These are phyloP conservation scores for Aythya fuligula DNA, from an alignment of 2,797 vertebrate genomes.

Conservation along the genomic window DNA sequence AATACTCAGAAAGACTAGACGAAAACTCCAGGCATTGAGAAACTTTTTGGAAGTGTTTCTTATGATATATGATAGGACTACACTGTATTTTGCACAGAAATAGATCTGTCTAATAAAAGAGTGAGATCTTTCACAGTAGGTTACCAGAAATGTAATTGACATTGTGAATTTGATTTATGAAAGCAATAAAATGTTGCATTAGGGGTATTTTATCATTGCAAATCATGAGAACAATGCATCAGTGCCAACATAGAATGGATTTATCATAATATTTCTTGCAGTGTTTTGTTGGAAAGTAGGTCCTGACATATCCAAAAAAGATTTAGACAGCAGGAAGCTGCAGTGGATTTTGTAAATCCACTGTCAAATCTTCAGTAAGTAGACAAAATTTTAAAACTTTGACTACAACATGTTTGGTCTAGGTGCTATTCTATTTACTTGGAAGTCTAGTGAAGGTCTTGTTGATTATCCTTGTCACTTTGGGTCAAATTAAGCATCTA, in stretches of 20 bases:
- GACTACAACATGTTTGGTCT: background rate
- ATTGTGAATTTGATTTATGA: constrained; percentile 8
- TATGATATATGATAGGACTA: background rate
- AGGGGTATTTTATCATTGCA: constrained; percentile 29
- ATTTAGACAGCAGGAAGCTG: background rate
- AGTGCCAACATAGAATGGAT: background rate
- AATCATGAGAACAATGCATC: constrained; percentile 13
- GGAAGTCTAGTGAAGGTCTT: background rate
- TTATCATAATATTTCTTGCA: background rate
- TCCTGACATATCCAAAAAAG: background rate
- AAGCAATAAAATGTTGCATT: constrained; percentile 23
- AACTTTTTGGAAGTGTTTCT: background rate
- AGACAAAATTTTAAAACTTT: background rate
- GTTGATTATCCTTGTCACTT: background rate
- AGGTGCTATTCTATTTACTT: background rate
- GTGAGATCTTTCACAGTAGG: background rate
- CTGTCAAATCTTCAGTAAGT: background rate
- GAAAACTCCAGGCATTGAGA: background rate
- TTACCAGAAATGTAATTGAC: background rate
- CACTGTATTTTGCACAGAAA: background rate
- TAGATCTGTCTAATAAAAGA: background rate
- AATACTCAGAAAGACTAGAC: background rate
- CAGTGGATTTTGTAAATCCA: background rate
- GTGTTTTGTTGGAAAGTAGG: background rate
- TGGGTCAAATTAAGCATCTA: background rate